Evolutionary conservation across 2,113 vertebrate genomes (phyloP), one percentile per base, ranked within the genome.

Genomic region (Chaenocephalus aceratus): DNA sequence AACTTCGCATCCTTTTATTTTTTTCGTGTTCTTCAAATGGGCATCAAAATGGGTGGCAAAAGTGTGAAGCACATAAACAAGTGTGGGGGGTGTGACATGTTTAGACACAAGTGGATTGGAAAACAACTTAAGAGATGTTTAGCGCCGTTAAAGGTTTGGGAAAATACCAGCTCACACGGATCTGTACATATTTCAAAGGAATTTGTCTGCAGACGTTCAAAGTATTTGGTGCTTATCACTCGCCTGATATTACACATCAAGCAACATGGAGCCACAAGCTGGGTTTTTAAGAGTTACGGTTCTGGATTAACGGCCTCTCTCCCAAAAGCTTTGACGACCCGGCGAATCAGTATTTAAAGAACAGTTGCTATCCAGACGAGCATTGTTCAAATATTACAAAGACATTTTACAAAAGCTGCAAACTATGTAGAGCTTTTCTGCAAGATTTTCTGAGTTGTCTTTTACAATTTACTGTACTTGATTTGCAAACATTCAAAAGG

Each of bases 1-100:
- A 91, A 92, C 90, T 91, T 91, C 82, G 83, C 83, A 83, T 89
- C 86, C 91, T 85, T 88, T 88, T 91, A 87, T 85, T 87, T 72
- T 83, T 65, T 71, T 65, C 56, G 77, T 23, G 63, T 85, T 88
- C 86, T 77, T 89, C 64, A 85, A 84, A 81, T 86, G 81, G 52
- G 66, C 75, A 75, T 65, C 4, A 36, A 7, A 36, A 36, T 36
- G 36, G 12, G 75, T 81, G 82, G 87, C 82, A 77, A 71, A 88
- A 87, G 88, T 87, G 80, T 85, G 77, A 90, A 90, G 76, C 12
- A 41, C 70, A 58, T 63, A 85, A 90, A 88, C 75, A 77, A 59
- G 26, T 30, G 67, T n/a, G 79, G 79, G 34, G 75, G 71, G 61
- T 77, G 64, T 36, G 75, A 77, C 56, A 5, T 34, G 74, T 77